Evolutionary conservation across 2,888 invertebrate genomes (phyloP), one percentile per base, ranked within the genome.

Genomic region (Cabera pusaria): DNA sequence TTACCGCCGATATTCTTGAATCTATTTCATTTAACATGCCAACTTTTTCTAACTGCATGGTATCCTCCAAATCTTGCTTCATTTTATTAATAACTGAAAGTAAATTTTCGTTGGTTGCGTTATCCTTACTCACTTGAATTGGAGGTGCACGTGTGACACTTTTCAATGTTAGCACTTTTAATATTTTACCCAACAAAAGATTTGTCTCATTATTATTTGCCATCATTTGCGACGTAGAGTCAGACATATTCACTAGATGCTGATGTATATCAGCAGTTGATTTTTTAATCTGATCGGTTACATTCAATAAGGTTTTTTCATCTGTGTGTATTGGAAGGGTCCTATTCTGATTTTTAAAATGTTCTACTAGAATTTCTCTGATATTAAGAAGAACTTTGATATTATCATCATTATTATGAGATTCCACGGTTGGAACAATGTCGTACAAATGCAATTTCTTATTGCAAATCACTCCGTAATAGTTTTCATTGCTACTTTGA

Each of bases 391-490:
- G 35, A 17, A 56, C 16, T 5, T 52, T 44, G 3, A 23, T 31
- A 5, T 43, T 48, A 4, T 50, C 38, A 34, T 3, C 34, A n/a
- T 7, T 12, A n/a, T 38, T 41, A 17, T 42, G n/a, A 25, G 11
- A 17, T 3, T 5, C 14, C 4, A 4, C n/a, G 0, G 20, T 36
- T 9, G 7, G 9, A 11, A 11, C 39, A 10, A 29, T 25, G 34
- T 46, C 32, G 6, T 7, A 7, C 3, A 12, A 24, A 14, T 44
- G 5, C 9, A 22, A 19, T 6, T 51, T 42, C 42, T 40, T 56
- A 6, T 63, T 64, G 32, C 71, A 72, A 1, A 55, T 55, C n/a
- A 72, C 43, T 2, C 67, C 67, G 17, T 64, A 34, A 1, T 51
- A 49, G 41, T 59, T 64, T 42, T 62, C 59, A 28, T 56, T 33